Base-by-base conservation (phyloP, 2,888 invertebrate species). In the Stenodera caucasica region DNA sequence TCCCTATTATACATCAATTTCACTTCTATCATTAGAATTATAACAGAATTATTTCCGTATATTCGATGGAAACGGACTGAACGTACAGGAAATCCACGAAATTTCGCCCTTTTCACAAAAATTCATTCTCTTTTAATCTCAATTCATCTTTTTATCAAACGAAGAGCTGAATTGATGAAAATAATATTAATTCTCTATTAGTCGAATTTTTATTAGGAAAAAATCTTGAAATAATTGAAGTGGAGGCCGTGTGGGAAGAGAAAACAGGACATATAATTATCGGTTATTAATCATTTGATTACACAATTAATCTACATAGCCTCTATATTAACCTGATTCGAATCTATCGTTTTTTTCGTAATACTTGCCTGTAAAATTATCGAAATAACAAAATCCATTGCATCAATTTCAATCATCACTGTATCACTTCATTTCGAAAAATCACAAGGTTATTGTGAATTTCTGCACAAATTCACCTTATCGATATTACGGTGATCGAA, bases 351-450 rank as follows among this genome's bases (percentile, higher is more conserved):
- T 6, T 30, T 30, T 30, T 30, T 30, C 8, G 4, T 9, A 15
- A 14, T 26, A 53, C 59, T 63, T 58, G 54, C 63, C 59, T 63
- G 21, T 23, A 23, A 21, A 59, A 51, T 51, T 54, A 53, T 49
- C n/a, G 49, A 14, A 23, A 45, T 21, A 51, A 23, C 18, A 63
- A 26, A 26, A 26, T 59, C 63, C 63, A 63, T 63, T 50, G 57
- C 54, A 57, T 45, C 45, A 49, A 63, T 54, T 18, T 14, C 3
- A 32, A 23, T 54, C n/a, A 33, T 57, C 61, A 61, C 61, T 56
- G 23, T 8, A 29, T 29, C 29, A 50, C 15, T 26, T 29, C n/a
- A 6, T n/a, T 14, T n/a, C 6, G 12, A 6, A 45, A 9, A 21
- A 18, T 21, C 5, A 12, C 45, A 21, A 14, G 0, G 0, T 35